Conservation (phyloP, 2,797 vertebrate species). For the Hozukius guyotensis region DNA sequence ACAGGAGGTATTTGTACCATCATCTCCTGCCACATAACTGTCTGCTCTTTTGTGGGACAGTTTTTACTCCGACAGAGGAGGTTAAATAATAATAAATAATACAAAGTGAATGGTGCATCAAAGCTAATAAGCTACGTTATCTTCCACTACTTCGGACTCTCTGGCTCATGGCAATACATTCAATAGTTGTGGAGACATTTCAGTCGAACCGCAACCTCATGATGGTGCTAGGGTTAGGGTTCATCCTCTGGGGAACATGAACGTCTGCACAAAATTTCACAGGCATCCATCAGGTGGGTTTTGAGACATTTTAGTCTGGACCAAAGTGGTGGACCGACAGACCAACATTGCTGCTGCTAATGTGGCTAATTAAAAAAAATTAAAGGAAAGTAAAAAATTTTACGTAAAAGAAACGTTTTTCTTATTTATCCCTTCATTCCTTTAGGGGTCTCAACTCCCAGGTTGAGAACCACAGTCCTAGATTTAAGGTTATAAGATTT, state of each 20-base stretch:
- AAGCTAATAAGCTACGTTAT: no score
- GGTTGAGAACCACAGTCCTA: not conserved
- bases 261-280: not conserved
- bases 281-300: not conserved
- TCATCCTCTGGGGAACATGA: not conserved
- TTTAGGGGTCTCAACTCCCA: not conserved
- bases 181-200: no score
- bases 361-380: not conserved
- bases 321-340: not conserved
- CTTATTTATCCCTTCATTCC: not conserved
- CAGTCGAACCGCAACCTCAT: not conserved
- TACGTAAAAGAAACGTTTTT: not conserved
- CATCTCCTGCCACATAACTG: not conserved
- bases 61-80: no score
- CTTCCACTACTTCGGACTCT: no score
- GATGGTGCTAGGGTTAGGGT: not conserved
- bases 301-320: not conserved
- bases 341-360: not conserved
- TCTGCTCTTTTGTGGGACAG: no score
- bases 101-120: accelerated
- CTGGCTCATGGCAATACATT: no score
- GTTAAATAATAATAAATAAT: no score
- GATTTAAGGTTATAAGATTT: not conserved
- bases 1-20: not conserved
- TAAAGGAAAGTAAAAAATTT: not conserved